A percentile compares a stretch with the other conserved stretches of the same genome.
These are phyloP conservation scores for Micrasema minimum DNA, from an alignment of 1,140 invertebrate genomes.

Conservation along the genomic window DNA sequence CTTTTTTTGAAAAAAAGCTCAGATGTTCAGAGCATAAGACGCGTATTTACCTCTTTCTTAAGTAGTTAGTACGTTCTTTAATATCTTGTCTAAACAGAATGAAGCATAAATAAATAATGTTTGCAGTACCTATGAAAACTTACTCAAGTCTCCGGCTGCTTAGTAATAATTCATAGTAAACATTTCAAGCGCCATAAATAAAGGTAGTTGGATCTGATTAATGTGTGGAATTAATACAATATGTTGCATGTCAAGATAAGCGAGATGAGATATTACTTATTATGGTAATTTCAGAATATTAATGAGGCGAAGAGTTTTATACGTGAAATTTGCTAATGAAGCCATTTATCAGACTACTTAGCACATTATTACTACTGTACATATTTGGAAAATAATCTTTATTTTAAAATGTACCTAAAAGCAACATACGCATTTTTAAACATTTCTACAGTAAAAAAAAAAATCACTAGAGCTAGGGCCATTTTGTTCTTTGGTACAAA, in stretches of 20 bases:
- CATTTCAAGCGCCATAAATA: too few species aligned
- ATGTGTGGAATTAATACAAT: background rate
- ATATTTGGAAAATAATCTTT: background rate
- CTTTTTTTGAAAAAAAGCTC: too few species aligned
- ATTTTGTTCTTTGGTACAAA: background rate
- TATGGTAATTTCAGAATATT: constrained; percentile 24
- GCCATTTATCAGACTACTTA: constrained; percentile 2
- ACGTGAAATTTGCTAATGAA: constrained; percentile 13
- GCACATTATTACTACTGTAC: background rate
- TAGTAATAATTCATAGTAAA: too few species aligned
- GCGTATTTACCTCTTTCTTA: too few species aligned
- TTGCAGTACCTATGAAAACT: too few species aligned
- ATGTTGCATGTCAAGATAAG: constrained; percentile 11
- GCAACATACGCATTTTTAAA: background rate
- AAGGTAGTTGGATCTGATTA: too few species aligned
- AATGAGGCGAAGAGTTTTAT: constrained; percentile 17
- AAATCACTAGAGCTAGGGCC: background rate
- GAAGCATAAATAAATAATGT: too few species aligned
- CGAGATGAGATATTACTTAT: constrained; percentile 1
- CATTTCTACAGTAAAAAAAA: background rate
- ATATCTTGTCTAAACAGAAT: too few species aligned
- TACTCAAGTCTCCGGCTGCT: too few species aligned
- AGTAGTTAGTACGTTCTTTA: too few species aligned
- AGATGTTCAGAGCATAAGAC: too few species aligned
- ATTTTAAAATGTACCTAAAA: background rate